Percentiles rank a stretch among this genome's conserved stretches.
Conservation (phyloP, 2,797 vertebrate genomes). For the Scleropages formosus region DNA sequence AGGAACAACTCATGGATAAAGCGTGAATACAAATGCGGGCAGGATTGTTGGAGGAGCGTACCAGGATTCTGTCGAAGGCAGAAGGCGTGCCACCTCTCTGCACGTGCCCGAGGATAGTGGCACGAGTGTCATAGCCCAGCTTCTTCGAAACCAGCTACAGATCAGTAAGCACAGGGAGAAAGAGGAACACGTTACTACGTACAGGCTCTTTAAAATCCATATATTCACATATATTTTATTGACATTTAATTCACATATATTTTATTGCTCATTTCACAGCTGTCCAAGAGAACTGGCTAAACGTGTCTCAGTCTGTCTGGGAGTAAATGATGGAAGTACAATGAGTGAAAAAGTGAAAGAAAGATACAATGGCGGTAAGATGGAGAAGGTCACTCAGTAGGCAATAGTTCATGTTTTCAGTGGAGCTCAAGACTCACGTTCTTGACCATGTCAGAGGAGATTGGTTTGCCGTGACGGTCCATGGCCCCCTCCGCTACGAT, state of each 20-base stretch:
- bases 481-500: slow-evolving; percentile 88
- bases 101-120: slow-evolving; percentile 88
- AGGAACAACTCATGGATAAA: not conserved
- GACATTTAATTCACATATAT: too few species aligned
- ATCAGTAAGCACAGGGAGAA: slow-evolving; percentile 33
- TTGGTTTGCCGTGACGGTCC: slow-evolving; percentile 68
- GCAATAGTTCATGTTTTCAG: not conserved
- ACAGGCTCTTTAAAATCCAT: not conserved
- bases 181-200: not conserved
- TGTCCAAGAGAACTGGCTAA: slow-evolving; percentile 15
- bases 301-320: not conserved
- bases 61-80: slow-evolving; percentile 88
- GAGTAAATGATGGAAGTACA: not conserved
- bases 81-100: slow-evolving; percentile 91
- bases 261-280: not conserved
- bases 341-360: not conserved
- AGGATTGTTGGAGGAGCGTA: slow-evolving; percentile 42
- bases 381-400: not conserved
- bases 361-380: not conserved
- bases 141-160: slow-evolving; percentile 77
- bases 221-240: too few species aligned
- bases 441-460: slow-evolving; percentile 77
- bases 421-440: slow-evolving; percentile 58
- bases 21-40: not conserved
- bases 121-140: slow-evolving; percentile 84